Base-by-base conservation (phyloP, 2,888 invertebrate genomes). In the Andrena bucephala region DNA sequence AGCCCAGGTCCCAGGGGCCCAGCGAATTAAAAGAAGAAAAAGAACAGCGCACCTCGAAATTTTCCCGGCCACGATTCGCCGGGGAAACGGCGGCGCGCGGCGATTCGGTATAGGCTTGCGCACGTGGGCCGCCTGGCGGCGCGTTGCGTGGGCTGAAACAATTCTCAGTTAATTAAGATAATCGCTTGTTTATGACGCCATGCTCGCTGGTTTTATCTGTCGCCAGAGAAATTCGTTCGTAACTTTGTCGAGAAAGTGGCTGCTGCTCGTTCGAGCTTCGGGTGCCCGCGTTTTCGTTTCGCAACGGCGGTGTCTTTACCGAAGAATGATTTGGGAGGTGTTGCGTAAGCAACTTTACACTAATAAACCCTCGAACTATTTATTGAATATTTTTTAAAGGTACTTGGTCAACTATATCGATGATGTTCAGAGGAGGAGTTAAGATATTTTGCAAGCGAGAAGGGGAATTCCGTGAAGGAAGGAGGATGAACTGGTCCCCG, bases 151-250 rank as follows among this genome's bases (percentile, higher is more conserved):
- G 92, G 91, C 89, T 89, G 90, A 91, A 92, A 93, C 92, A 92
- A 93, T 93, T 89, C 88, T 85, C 88, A 85, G 89, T 92, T 93
- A 93, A 93, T 93, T 93, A 93, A 92, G 93, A 92, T 92, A 92
- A 93, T 93, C 92, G 90, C 83, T 84, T 89, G 91, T 92, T 92
- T 91, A 89, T 92, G 89, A 89, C 87, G 88, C 81, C 80, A 87
- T 54, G 85, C 81, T 71, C 29, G 42, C 16, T 31, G 67, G 72
- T 83, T 84, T 70, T 85, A 83, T 86, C 83, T 75, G 80, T 81
- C 77, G 76, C 77, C 82, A 66, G 80, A 84, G 87, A 87, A 88
- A 87, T 87, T 87, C 73, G 84, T 68, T 79, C 74, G 79, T 62
- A 29, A 65, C 54, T 54, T 33, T 76, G 70, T n/a, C 74, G 78